Evolutionary conservation across 2,888 invertebrate genomes (phyloP).

Genomic region (Criorhina ranunculi): DNA sequence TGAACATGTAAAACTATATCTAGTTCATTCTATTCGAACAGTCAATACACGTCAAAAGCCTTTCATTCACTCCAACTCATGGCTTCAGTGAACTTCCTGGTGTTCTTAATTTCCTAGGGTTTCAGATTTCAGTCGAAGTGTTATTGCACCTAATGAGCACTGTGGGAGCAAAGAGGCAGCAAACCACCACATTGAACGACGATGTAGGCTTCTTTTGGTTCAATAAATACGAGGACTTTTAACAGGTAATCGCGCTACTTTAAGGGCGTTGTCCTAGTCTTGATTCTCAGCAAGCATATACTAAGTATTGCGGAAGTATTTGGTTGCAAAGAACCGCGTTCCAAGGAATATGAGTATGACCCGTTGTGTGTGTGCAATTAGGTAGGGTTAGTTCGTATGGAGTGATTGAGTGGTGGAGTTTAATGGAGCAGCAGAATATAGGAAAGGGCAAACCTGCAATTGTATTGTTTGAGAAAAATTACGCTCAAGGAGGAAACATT

Average conservation of each 20-base stretch:
- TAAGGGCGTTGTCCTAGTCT: slow-evolving; percentile 50
- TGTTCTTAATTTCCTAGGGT: slow-evolving; percentile 49
- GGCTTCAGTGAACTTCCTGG: slow-evolving; percentile 65
- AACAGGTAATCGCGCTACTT: slow-evolving; percentile 24
- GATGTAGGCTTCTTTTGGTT: slow-evolving; percentile 31
- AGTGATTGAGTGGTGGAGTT: too few relatives aligned
- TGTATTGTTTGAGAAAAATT: too few relatives aligned
- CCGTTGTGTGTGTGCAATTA: background rate
- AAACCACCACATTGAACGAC: background rate
- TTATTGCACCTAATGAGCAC: background rate
- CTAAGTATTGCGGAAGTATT: slow-evolving; percentile 27
- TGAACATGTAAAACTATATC: background rate
- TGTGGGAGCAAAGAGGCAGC: background rate
- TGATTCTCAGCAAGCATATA: background rate
- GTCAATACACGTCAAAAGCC: slow-evolving; percentile 17
- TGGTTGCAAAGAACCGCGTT: background rate
- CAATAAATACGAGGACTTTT: slow-evolving; percentile 42
- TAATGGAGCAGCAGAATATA: too few relatives aligned
- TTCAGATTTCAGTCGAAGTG: slow-evolving; percentile 44
- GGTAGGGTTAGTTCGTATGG: background rate
- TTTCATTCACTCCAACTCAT: slow-evolving; percentile 22
- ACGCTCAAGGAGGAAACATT: too few relatives aligned
- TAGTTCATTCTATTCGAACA: slow-evolving; percentile 10
- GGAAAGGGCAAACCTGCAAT: too few relatives aligned
- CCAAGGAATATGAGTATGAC: background rate